These are phyloP conservation scores for Albula goreensis DNA, from an alignment of 2,113 vertebrate species.

Conservation along the genomic window DNA sequence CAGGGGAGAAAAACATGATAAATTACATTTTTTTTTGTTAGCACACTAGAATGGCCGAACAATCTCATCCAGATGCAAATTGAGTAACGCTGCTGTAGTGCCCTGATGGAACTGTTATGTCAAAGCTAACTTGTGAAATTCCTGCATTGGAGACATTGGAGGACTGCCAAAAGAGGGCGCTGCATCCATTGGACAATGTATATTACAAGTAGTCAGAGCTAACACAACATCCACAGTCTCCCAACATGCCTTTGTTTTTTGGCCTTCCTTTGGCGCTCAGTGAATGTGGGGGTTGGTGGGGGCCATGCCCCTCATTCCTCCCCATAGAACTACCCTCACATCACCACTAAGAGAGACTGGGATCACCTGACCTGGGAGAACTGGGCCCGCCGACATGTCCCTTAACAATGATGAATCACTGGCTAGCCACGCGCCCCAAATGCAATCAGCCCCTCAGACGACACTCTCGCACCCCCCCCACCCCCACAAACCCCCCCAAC, in stretches of 20 bases:
- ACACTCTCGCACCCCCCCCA: background rate
- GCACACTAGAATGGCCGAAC: too few species aligned
- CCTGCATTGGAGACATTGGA: background rate
- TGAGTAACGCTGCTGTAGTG: too few species aligned
- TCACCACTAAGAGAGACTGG: slow-evolving; percentile 39
- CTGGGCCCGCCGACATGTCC: slow-evolving; percentile 68
- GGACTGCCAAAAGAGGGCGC: slow-evolving; percentile 3
- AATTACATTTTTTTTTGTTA: too few species aligned
- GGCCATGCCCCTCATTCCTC: slow-evolving; percentile 23
- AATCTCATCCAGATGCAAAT: too few species aligned
- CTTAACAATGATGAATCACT: slow-evolving; percentile 79
- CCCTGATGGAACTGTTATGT: background rate
- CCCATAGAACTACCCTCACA: background rate
- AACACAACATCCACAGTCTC: background rate
- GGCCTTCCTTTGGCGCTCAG: slow-evolving; percentile 54
- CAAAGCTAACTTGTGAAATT: background rate
- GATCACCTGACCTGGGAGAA: slow-evolving; percentile 67
- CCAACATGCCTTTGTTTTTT: slow-evolving; percentile 26
- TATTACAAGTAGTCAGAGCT: background rate
- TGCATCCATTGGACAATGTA: background rate
- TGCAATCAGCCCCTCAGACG: slow-evolving; percentile 24
- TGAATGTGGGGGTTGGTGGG: slow-evolving; percentile 58
- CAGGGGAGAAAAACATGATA: background rate
- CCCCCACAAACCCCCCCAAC: background rate
- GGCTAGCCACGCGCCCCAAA: slow-evolving; percentile 8